These are phyloP conservation scores for Drosophila atripex DNA, from an alignment of 2,888 invertebrate species.

Conservation along the genomic window DNA sequence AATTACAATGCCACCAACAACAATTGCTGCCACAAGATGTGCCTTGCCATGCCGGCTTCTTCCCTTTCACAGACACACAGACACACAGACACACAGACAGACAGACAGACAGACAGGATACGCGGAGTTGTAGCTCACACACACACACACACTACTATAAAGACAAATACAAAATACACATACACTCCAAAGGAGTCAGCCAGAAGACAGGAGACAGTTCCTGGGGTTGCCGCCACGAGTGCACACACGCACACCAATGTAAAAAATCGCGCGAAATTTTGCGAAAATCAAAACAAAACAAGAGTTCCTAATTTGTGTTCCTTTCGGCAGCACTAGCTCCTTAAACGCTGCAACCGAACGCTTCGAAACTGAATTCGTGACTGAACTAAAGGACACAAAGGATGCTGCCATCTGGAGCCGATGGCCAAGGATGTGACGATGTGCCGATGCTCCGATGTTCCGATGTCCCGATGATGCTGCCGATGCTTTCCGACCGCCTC, in stretches of 20 bases:
- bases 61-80: slow-evolving; percentile 15
- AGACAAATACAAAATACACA: slow-evolving; percentile 17
- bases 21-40: slow-evolving; percentile 25
- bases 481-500: slow-evolving; percentile 6
- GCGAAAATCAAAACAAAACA: slow-evolving; percentile 38
- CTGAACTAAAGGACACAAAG: slow-evolving; percentile 37
- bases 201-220: slow-evolving; percentile 40
- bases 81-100: not conserved
- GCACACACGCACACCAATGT: slow-evolving; percentile 20
- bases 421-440: slow-evolving; percentile 8
- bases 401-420: slow-evolving; percentile 60
- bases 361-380: slow-evolving; percentile 66
- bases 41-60: slow-evolving; percentile 55
- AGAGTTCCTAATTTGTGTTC: not conserved
- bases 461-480: slow-evolving; percentile 19
- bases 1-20: slow-evolving; percentile 56
- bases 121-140: slow-evolving; percentile 1
- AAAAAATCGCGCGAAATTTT: slow-evolving; percentile 37
- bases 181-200: slow-evolving; percentile 27
- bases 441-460: not conserved
- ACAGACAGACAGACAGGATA: slow-evolving; percentile 3
- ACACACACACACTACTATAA: slow-evolving; percentile 1
- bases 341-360: slow-evolving; percentile 61
- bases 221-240: slow-evolving; percentile 43
- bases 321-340: slow-evolving; percentile 6